phyloP scores from a whole-genome alignment of 2,113 vertebrate genomes.

The Trematomus loennbergii region DNA sequence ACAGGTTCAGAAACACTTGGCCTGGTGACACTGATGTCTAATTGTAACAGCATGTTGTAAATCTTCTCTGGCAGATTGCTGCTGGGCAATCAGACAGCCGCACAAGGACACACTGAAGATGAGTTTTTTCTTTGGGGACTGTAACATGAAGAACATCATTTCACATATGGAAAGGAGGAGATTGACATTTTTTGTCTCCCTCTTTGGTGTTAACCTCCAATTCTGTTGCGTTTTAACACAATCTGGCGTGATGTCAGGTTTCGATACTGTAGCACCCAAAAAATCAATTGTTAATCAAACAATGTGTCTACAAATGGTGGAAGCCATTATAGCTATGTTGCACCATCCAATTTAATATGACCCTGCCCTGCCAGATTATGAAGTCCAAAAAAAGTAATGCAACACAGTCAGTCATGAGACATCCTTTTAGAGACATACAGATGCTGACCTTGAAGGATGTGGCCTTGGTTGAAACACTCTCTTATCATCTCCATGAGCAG shows the following conservation, averaged over 20 bases:
- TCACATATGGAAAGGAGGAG: not conserved
- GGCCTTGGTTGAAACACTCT: not conserved
- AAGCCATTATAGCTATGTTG: not conserved
- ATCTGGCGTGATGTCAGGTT: not conserved
- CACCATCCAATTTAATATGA: not conserved
- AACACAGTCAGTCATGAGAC: not conserved
- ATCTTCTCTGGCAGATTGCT: constrained; percentile 47
- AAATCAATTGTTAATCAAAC: constrained; percentile 14
- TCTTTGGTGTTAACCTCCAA: not conserved
- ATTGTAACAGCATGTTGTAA: constrained; percentile 56
- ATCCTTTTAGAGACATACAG: not conserved
- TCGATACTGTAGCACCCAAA: not conserved
- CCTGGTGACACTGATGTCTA: constrained; percentile 44
- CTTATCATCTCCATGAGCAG: not conserved
- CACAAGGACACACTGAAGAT: constrained; percentile 29
- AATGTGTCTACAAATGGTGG: not conserved
- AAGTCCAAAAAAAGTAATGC: not conserved
- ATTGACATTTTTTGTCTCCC: not conserved
- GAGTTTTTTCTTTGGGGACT: constrained; percentile 18
- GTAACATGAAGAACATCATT: constrained; percentile 1
- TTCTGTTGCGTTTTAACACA: not conserved
- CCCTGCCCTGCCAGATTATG: not conserved
- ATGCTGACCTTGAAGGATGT: not conserved
- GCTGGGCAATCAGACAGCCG: constrained; percentile 46
- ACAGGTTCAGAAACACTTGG: constrained; percentile 56